Percentiles rank a stretch among this genome's conserved stretches.
Conservation (phyloP, 2,888 invertebrate genomes). For the Caenorhabditis imperialis region DNA sequence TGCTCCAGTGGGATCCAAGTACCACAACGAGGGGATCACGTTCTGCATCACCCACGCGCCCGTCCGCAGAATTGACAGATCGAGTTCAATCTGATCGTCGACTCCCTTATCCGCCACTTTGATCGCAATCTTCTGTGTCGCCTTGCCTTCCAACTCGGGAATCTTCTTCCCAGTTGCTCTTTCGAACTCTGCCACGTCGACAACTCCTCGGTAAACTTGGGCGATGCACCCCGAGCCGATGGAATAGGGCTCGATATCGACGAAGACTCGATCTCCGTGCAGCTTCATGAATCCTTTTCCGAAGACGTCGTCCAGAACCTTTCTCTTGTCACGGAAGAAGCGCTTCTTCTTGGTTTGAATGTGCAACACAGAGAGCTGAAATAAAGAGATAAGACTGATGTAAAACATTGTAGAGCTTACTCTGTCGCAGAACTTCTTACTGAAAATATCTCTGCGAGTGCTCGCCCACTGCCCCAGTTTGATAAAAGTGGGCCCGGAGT, state of each 20-base stretch:
- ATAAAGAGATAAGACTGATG: too few relatives aligned
- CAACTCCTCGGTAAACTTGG: slow-evolving; percentile 79
- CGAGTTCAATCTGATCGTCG: slow-evolving; percentile 78
- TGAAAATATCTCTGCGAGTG: slow-evolving; percentile 80
- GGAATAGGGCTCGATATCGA: slow-evolving; percentile 78
- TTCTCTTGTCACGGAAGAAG: slow-evolving; percentile 62
- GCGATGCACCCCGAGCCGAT: slow-evolving; percentile 82
- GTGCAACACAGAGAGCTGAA: slow-evolving; percentile 67
- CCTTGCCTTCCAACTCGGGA: slow-evolving; percentile 51
- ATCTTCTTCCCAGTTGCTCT: slow-evolving; percentile 53
- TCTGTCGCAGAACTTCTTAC: slow-evolving; percentile 79
- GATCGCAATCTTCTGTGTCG: slow-evolving; percentile 62
- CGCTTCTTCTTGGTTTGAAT: slow-evolving; percentile 66
- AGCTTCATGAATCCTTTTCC: slow-evolving; percentile 56
- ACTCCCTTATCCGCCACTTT: slow-evolving; percentile 80
- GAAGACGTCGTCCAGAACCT: slow-evolving; percentile 59
- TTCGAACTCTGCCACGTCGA: slow-evolving; percentile 63
- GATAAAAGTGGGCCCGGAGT: slow-evolving; percentile 80
- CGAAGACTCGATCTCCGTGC: slow-evolving; percentile 73
- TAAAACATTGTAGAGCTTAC: slow-evolving; percentile 22
- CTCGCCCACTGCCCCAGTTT: slow-evolving; percentile 82
- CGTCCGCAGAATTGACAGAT: slow-evolving; percentile 78
- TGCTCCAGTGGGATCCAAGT: slow-evolving; percentile 80
- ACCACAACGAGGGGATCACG: slow-evolving; percentile 76
- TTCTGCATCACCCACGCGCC: slow-evolving; percentile 53